Conservation (phyloP, 2,797 vertebrate species). For the Esox lucius region DNA sequence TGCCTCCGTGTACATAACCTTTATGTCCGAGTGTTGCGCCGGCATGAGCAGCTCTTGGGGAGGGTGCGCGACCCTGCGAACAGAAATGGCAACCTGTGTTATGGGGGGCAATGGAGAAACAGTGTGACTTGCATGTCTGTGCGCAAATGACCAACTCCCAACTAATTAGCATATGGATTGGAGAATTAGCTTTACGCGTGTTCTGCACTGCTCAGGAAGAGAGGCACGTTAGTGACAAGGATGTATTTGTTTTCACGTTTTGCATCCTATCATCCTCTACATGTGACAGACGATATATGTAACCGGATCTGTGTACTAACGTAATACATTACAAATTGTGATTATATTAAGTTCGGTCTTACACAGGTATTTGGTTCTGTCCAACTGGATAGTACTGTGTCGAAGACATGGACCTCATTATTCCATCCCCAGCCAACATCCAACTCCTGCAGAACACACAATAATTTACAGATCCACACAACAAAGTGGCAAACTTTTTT, state of each 20-base stretch:
- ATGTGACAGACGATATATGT: too few relatives aligned
- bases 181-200: too few relatives aligned
- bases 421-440: conserved; percentile 95
- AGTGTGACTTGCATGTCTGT: neutral
- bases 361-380: conserved; percentile 82
- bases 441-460: conserved; percentile 73
- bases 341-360: conserved; percentile 40
- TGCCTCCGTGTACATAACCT: conserved; percentile 90
- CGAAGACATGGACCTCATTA: conserved; percentile 91
- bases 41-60: conserved; percentile 89
- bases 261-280: conserved; percentile 54
- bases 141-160: neutral
- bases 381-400: conserved; percentile 82
- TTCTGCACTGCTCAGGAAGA: too few relatives aligned
- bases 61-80: conserved; percentile 83
- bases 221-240: too few relatives aligned
- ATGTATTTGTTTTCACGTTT: too few relatives aligned
- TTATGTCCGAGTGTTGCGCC: conserved; percentile 81
- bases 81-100: conserved; percentile 7
- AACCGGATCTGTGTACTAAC: conserved; percentile 41
- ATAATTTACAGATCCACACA: neutral
- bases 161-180: neutral
- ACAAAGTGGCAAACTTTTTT: neutral
- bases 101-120: neutral
- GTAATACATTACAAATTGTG: neutral